Conservation (phyloP, 2,797 vertebrate species). For the Sebastes nivosus region DNA sequence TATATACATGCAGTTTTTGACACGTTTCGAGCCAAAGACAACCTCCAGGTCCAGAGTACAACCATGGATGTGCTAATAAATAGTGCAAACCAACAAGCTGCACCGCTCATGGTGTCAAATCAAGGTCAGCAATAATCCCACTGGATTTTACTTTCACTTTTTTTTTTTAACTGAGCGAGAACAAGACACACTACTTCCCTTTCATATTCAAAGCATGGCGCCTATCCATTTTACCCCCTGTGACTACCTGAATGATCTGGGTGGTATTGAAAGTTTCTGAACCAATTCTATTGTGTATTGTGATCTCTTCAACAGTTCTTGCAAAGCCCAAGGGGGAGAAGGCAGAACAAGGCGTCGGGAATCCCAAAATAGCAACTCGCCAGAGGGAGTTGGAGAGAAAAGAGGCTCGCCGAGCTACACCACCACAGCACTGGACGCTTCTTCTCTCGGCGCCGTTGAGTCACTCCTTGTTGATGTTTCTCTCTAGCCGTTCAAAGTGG, state of each 20-base stretch:
- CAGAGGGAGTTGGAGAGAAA: conserved; percentile 66
- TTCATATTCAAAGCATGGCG: conserved; percentile 36
- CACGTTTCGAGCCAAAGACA: not conserved
- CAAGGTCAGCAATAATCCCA: not conserved
- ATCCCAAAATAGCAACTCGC: conserved; percentile 74
- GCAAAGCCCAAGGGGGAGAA: conserved; percentile 51
- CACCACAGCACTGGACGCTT: conserved; percentile 50
- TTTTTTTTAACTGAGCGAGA: not conserved
- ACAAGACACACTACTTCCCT: not conserved
- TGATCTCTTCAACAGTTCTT: conserved; percentile 53
- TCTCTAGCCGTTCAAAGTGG: conserved; percentile 49
- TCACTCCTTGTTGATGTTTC: conserved; percentile 68
- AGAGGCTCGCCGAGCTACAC: conserved; percentile 42
- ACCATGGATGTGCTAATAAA: conserved; percentile 1
- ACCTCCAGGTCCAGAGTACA: not conserved
- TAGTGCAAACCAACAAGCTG: conserved; percentile 11
- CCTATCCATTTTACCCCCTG: conserved; percentile 37
- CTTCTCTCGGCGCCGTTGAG: conserved; percentile 52
- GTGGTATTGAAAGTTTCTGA: conserved; percentile 42
- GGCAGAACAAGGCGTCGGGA: conserved; percentile 65
- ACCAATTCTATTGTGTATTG: conserved; percentile 52
- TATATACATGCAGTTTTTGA: not conserved
- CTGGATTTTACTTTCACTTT: conserved; percentile 1
- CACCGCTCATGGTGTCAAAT: conserved; percentile 14
- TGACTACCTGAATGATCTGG: conserved; percentile 46